These are phyloP conservation scores for Cephus pulcher DNA, from an alignment of 2,888 invertebrate species.

Conservation along the genomic window DNA sequence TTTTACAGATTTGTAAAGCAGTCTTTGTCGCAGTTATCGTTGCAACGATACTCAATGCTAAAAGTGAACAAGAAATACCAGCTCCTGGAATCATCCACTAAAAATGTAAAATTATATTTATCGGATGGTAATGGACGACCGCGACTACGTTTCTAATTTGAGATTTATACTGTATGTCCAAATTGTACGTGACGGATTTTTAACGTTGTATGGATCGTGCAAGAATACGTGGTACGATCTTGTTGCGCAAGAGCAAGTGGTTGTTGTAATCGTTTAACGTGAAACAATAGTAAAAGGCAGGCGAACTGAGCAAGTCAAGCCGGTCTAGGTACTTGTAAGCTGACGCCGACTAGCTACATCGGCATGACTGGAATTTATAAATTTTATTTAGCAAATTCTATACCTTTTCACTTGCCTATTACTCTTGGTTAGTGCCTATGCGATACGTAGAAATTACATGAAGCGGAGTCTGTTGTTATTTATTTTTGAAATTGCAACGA, in stretches of 20 bases:
- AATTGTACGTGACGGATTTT: not conserved
- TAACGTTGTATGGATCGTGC: not conserved
- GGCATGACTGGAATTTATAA: slow-evolving; percentile 40
- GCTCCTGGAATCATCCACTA: not conserved
- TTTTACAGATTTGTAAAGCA: not conserved
- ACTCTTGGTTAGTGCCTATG: not conserved
- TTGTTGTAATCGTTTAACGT: slow-evolving; percentile 43
- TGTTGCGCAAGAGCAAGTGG: slow-evolving; percentile 8
- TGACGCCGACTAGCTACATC: slow-evolving; percentile 13
- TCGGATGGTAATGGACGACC: not conserved
- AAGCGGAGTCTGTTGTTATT: not conserved
- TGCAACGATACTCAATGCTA: not conserved
- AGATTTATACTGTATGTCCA: not conserved
- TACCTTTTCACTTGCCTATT: not conserved
- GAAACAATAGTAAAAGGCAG: slow-evolving; percentile 47
- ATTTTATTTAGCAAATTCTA: slow-evolving; percentile 12
- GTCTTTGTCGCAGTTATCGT: not conserved
- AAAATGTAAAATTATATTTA: not conserved
- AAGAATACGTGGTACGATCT: not conserved
- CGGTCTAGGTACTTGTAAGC: slow-evolving; percentile 14
- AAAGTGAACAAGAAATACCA: not conserved
- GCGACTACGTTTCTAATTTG: not conserved
- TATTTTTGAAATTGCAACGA: not conserved
- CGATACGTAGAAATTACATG: not conserved
- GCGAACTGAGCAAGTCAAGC: not conserved